phyloP scores from a whole-genome alignment of 2,113 vertebrate genomes.

The Pycnonotus jocosus region DNA sequence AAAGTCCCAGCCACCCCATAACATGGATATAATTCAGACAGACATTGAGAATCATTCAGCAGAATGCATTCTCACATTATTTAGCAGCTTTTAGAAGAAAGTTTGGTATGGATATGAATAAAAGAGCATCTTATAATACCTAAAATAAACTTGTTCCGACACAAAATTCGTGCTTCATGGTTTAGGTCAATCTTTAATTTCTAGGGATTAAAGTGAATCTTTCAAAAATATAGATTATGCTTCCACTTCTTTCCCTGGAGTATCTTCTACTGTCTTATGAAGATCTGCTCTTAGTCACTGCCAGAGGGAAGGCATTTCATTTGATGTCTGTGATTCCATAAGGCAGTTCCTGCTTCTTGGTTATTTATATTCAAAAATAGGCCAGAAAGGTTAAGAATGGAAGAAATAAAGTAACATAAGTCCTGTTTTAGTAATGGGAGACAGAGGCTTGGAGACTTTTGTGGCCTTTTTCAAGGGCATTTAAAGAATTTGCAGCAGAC shows the following conservation, averaged over 20 bases:
- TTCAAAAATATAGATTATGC: conserved; percentile 6
- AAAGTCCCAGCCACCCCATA: not conserved
- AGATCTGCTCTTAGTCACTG: conserved; percentile 3
- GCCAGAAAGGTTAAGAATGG: not conserved
- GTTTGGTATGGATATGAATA: not conserved
- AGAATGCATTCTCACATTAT: not conserved
- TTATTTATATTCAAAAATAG: conserved; percentile 1
- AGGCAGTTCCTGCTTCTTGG: not conserved
- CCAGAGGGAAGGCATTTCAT: conserved; percentile 8
- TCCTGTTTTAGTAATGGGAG: not conserved
- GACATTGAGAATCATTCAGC: not conserved
- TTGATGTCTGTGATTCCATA: conserved; percentile 20
- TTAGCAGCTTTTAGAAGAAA: not conserved
- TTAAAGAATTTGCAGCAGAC: not conserved
- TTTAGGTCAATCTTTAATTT: conserved; percentile 43
- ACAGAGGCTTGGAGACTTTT: not conserved
- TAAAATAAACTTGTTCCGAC: not conserved
- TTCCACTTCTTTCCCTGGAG: not conserved
- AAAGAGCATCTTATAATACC: not conserved
- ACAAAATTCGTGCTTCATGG: not conserved
- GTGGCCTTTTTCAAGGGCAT: not conserved
- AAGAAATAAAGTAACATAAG: not conserved
- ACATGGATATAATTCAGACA: not conserved
- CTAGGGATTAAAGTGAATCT: conserved; percentile 20
- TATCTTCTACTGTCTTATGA: not conserved